Base-by-base conservation (phyloP, 2,113 vertebrate genomes). In the Apus apus region DNA sequence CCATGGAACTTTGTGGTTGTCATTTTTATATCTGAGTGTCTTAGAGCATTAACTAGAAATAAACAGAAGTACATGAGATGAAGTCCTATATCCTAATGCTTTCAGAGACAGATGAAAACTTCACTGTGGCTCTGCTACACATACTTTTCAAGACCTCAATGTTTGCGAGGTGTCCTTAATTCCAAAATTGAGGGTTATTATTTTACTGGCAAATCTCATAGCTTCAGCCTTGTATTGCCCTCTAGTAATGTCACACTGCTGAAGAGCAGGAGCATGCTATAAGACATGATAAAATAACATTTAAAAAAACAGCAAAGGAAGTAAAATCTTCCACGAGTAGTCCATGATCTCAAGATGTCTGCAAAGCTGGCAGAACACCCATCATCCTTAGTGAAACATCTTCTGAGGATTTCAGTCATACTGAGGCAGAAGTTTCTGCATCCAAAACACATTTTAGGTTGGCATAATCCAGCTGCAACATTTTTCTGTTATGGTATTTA, bases 401-500 rank as follows among this genome's bases (percentile, higher is more conserved):
- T 56, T 53, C 53, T 21, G 43, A 92, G 75, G 22, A 46, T 65
- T 92, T 94, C 56, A 86, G 56, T 58, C 51, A 70, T 23, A 66
- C 29, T 23, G 26, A 86, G 15, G 43, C 51, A 93, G 56, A 88
- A 48, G 10, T 51, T 90, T 78, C 73, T 90, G 89, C 57, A 90
- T 83, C 83, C 38, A 87, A 92, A 62, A 50, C 38, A 66, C 53
- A 94, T 78, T 85, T 90, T 60, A 92, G 23, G 57, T 92, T 84
- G 48, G 32, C 71, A 74, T 61, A 93, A 92, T 78, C 80, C 86
- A 96, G 86, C 83, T 95, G 95, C 4, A 22, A 78, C 40, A 54
- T 17, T 78, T 32, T 61, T 77, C 86, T 83, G 45, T 87, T 87
- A 68, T 1, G 15, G 50, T 84, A 93, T 80, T 90, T 89, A 93